Percentiles rank a stretch among this genome's conserved stretches.
Evolutionary conservation across 2,797 vertebrate genomes (phyloP).

Genomic region (Hydrocynus forskahlii): DNA sequence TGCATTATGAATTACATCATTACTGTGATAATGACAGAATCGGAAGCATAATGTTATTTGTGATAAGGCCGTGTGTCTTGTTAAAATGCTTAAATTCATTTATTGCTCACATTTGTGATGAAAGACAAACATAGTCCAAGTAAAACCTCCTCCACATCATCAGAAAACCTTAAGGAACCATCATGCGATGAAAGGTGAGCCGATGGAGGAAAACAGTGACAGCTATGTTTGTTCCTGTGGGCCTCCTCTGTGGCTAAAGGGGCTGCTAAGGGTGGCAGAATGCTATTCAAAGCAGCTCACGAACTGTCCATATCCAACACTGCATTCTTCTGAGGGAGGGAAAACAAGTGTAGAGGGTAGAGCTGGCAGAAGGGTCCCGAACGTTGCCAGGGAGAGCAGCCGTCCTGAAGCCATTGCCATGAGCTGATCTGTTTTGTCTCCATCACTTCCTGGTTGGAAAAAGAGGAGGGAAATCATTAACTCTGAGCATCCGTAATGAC

Average conservation of each 20-base stretch:
- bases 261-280: conserved; percentile 61
- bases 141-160: not conserved
- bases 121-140: conserved; percentile 1
- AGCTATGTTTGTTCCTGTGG: conserved; percentile 35
- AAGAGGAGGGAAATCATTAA: conserved; percentile 60
- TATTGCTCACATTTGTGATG: not conserved
- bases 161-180: not conserved
- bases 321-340: conserved; percentile 78
- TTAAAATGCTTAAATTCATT: too few relatives aligned
- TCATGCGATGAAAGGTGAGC: conserved; percentile 13
- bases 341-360: conserved; percentile 71
- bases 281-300: conserved; percentile 74
- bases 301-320: conserved; percentile 72
- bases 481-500: conserved; percentile 46
- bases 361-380: conserved; percentile 75
- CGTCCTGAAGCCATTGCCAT: conserved; percentile 71
- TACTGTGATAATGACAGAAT: too few relatives aligned
- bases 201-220: conserved; percentile 2
- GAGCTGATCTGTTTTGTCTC: conserved; percentile 70
- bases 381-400: conserved; percentile 77
- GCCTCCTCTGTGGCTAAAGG: conserved; percentile 46
- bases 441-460: conserved; percentile 75
- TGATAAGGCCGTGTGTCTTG: too few relatives aligned
- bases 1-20: too few relatives aligned
- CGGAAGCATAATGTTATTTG: too few relatives aligned